These are phyloP conservation scores for Dendroctonus valens DNA, from an alignment of 1,140 invertebrate genomes.

Conservation along the genomic window DNA sequence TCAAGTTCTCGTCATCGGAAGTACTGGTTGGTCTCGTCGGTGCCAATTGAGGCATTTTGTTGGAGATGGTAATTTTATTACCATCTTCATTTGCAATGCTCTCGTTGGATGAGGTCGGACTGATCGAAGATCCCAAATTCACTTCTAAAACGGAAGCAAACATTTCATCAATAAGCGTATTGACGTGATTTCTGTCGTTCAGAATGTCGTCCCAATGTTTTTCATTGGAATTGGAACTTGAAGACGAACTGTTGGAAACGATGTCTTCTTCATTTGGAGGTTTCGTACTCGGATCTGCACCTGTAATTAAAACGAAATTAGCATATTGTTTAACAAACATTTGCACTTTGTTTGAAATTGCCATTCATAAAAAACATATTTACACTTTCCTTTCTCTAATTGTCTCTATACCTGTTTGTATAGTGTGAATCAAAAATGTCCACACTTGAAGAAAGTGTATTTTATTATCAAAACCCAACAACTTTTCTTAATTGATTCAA, in stretches of 20 bases:
- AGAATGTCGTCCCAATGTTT: constrained; percentile 5
- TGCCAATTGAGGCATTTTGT: constrained; percentile 2
- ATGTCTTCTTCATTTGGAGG: not conserved
- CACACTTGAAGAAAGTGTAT: too few relatives aligned
- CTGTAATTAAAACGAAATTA: not conserved
- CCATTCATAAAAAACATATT: too few relatives aligned
- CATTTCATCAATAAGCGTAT: constrained; percentile 49
- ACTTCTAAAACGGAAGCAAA: constrained; percentile 46
- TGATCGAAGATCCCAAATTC: constrained; percentile 18
- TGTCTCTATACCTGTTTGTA: too few relatives aligned
- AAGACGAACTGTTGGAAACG: not conserved
- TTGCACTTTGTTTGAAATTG: too few relatives aligned
- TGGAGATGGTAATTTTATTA: constrained; percentile 23
- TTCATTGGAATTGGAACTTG: not conserved
- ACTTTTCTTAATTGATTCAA: too few relatives aligned
- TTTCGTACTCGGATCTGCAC: not conserved
- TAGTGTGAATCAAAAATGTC: too few relatives aligned
- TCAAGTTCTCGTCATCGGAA: constrained; percentile 21
- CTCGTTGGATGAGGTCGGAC: constrained; percentile 15
- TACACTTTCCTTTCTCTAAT: too few relatives aligned
- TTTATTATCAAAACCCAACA: too few relatives aligned
- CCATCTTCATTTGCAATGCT: constrained; percentile 18
- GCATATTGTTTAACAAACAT: not conserved
- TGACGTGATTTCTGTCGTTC: constrained; percentile 46
- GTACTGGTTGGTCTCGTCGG: not conserved